Evolutionary conservation across 2,113 vertebrate species (phyloP).

Genomic region (Mirounga angustirostris): DNA sequence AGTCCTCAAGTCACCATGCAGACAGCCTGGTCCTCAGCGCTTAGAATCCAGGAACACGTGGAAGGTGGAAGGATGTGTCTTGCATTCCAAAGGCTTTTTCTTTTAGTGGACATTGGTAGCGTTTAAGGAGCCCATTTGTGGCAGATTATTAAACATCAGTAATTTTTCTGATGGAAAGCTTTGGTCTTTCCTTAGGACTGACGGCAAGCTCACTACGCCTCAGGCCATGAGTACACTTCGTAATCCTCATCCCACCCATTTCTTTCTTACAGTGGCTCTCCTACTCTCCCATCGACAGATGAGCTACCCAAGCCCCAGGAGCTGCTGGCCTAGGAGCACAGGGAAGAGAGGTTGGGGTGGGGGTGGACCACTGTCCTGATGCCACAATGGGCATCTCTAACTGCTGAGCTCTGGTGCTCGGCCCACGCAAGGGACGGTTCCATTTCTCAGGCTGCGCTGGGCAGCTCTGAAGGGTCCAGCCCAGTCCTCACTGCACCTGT

Average conservation of each 20-base stretch:
- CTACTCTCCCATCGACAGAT: not conserved
- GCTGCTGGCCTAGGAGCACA: fast-evolving
- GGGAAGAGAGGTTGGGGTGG: fast-evolving
- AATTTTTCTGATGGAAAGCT: not conserved
- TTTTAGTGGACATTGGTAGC: not conserved
- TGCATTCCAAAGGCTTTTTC: not conserved
- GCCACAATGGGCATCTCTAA: not conserved
- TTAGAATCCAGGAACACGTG: not conserved
- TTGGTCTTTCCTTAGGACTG: not conserved
- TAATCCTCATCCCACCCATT: fast-evolving
- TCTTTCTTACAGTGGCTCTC: fast-evolving
- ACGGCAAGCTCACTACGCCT: fast-evolving
- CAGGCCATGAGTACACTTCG: not conserved
- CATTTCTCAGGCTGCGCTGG: not conserved
- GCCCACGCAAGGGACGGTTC: not conserved
- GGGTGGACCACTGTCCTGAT: not conserved
- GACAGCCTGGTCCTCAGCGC: fast-evolving
- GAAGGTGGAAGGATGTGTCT: not conserved
- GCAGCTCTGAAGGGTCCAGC: fast-evolving
- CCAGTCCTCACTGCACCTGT: fast-evolving
- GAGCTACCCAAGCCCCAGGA: not conserved
- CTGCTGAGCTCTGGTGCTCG: fast-evolving
- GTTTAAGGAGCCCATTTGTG: not conserved
- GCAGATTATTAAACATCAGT: not conserved
- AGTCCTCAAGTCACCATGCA: not conserved